A percentile compares a stretch with the other conserved stretches of the same genome.
Conservation (phyloP, 2,113 vertebrate genomes). For the Zapornia atra region DNA sequence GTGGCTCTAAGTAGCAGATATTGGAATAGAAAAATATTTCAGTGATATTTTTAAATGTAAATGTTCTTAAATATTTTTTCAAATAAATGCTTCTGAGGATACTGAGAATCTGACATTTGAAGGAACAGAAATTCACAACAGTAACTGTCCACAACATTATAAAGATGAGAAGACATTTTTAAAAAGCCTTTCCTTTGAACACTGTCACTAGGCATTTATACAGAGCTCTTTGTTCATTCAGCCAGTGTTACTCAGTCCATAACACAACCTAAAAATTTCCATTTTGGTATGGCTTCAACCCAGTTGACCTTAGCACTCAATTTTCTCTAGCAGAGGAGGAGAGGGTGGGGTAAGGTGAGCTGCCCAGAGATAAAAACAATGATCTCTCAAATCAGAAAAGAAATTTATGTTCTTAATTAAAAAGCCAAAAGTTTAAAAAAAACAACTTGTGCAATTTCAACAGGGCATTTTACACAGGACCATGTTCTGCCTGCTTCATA, state of each 20-base stretch:
- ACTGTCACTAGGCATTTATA: neutral
- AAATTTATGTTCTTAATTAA: neutral
- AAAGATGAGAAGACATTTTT: neutral
- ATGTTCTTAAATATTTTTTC: neutral
- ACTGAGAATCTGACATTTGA: neutral
- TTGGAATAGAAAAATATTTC: neutral
- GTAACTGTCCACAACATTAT: neutral
- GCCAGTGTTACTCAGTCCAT: neutral
- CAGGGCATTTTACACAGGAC: neutral
- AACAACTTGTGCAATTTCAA: neutral
- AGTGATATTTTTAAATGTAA: neutral
- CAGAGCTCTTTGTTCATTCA: neutral
- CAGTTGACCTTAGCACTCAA: neutral
- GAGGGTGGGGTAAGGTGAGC: neutral
- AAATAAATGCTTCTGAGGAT: neutral
- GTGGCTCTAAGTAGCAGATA: neutral
- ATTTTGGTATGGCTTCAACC: neutral
- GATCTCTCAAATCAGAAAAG: neutral
- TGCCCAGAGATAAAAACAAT: neutral
- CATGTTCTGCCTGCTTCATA: neutral
- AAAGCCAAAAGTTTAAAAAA: neutral
- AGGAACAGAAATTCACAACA: neutral
- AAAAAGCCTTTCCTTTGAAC: neutral
- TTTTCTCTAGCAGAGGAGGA: neutral
- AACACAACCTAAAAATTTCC: neutral